phyloP scores from a whole-genome alignment of 35 echinoderm and acorn worm genomes.

The Apostichopus californicus region DNA sequence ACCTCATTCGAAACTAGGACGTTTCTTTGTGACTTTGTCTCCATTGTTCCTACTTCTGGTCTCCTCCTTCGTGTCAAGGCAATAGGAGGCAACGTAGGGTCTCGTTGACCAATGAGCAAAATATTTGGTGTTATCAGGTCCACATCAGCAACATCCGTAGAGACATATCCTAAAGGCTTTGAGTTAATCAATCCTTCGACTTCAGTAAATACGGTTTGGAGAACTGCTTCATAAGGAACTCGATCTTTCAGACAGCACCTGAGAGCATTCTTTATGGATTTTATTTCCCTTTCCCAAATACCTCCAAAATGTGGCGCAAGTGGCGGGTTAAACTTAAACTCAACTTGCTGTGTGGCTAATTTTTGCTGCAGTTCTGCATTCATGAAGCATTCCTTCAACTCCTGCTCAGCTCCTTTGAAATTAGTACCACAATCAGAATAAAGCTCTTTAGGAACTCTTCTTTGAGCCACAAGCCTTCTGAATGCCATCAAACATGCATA shows the following conservation, averaged over 20 bases:
- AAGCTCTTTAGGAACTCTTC: background rate
- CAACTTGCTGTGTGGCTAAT: slow-evolving; percentile 27
- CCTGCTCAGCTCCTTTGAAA: slow-evolving; percentile 30
- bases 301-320: slow-evolving; percentile 31
- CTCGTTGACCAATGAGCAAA: slow-evolving; percentile 46
- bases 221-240: slow-evolving; percentile 3
- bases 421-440: slow-evolving; percentile 35
- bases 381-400: slow-evolving; percentile 33
- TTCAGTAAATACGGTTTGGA: slow-evolving; percentile 43
- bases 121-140: slow-evolving; percentile 59
- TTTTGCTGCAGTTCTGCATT: slow-evolving; percentile 19
- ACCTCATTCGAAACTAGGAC: too few relatives aligned
- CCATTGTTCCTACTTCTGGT: background rate
- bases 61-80: slow-evolving; percentile 11
- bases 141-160: slow-evolving; percentile 52
- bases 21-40: background rate
- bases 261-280: slow-evolving; percentile 16
- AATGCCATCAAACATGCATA: slow-evolving; percentile 28
- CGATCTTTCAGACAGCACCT: slow-evolving; percentile 15
- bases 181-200: slow-evolving; percentile 52
- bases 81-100: slow-evolving; percentile 31
- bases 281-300: slow-evolving; percentile 37
- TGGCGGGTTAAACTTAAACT: slow-evolving; percentile 45
- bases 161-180: slow-evolving; percentile 57
- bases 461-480: slow-evolving; percentile 12